A percentile compares a stretch with the other conserved stretches of the same genome.
Evolutionary conservation across 2,797 vertebrate genomes (phyloP).

Genomic region (Lithobates sylvaticus): DNA sequence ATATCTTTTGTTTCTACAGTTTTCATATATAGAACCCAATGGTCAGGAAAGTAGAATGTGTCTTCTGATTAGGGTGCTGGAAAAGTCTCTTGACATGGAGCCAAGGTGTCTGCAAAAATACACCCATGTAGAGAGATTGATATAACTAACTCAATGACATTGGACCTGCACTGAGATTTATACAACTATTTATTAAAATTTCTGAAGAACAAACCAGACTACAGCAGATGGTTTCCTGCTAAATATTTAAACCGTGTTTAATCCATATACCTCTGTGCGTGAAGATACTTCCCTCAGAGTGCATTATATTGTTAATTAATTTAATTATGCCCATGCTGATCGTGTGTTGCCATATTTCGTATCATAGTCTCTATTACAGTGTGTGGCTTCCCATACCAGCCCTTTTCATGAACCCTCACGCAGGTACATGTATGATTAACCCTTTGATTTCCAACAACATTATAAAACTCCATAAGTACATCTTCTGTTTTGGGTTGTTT

Average conservation of each 20-base stretch:
- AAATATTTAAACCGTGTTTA: conserved; percentile 70
- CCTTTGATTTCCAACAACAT: not conserved
- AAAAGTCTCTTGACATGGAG: not conserved
- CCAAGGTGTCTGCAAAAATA: not conserved
- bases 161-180: conserved; percentile 26
- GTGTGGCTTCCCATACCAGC: conserved; percentile 69
- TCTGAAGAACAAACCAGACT: conserved; percentile 41
- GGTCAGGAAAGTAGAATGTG: no score
- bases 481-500: conserved; percentile 22
- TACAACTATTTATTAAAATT: conserved; percentile 52
- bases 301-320: conserved; percentile 79
- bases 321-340: conserved; percentile 72
- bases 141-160: conserved; percentile 25
- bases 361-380: conserved; percentile 69
- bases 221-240: conserved; percentile 56
- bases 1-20: no score
- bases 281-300: conserved; percentile 69
- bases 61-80: not conserved
- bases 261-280: conserved; percentile 72
- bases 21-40: no score
- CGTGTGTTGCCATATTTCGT: conserved; percentile 74
- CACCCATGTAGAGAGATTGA: not conserved
- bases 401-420: conserved; percentile 73
- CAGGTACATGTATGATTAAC: conserved; percentile 26
- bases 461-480: not conserved